Base-by-base conservation (phyloP, 1,140 invertebrate genomes). In the Carposina sasakii region DNA sequence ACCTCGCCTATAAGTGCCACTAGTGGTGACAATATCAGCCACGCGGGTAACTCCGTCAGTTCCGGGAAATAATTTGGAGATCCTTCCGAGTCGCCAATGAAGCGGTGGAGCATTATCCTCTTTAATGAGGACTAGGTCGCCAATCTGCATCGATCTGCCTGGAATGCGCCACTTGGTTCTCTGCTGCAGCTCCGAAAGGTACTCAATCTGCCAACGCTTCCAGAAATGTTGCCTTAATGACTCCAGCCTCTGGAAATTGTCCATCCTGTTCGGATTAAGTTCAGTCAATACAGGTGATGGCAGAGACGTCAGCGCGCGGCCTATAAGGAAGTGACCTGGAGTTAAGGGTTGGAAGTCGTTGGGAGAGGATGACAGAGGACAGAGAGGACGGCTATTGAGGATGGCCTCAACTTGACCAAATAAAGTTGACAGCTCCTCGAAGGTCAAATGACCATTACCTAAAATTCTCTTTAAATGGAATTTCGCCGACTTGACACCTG, bases 101-200 rank as follows among this genome's bases (percentile, higher is more conserved):
- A 72, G 40, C 2, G 72, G 67, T 3, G 69, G 67, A 12, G 50
- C 2, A 31, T 73, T 71, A 6, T 74, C 63, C 36, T 78, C 67
- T 33, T 75, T 71, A 0, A 82, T 21, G 0, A 83, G 5, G 1
- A 85, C 79, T 5, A 85, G 16, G n/a, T 53, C 51, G 13, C 67
- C 76, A n/a, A 52, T 20, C 24, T 62, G 34, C 1, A 81, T 28
- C 17, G 56, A 46, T 1, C 19, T 5, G 5, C 57, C 6, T 8
- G 24, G 5, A 2, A 15, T 47, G 9, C 41, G 43, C 76, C 76
- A 78, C 44, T 79, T 78, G 1, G 28, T 30, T 6, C 69, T 45
- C 9, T 54, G 33, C 42, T 75, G 73, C 1, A 73, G 43, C 6
- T 57, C 36, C 0, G 52, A 22, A 2, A 71, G 22, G 43, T 68